Base-by-base conservation (phyloP, 2,888 invertebrate species). In the Epirrhoe alternata region DNA sequence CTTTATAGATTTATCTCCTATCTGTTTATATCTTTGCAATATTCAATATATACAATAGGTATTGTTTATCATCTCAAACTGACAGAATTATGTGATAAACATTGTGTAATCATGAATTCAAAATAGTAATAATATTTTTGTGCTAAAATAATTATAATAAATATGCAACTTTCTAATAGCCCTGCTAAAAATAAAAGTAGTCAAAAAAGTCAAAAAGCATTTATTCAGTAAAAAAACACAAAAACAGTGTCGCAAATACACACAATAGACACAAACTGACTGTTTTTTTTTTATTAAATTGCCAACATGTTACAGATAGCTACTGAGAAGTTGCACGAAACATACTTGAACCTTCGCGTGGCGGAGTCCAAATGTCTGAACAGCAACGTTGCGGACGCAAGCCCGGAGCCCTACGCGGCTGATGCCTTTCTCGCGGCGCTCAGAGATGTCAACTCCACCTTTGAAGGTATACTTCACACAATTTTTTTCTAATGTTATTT, bases 301-400 rank as follows among this genome's bases (percentile, higher is more conserved):
- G n/a, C n/a, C n/a, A n/a, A n/a, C n/a, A n/a, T n/a, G n/a, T n/a
- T 42, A 42, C 95, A 96, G 94, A 94, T 96, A 82, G 96, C 97
- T 30, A 97, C 97, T 5, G 97, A 97, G 84, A 96, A 96, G 79
- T 94, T 97, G 12, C 97, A 97, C 75, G 97, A 97, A 79, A 94
- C 97, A 8, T 97, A 96, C 82, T 94, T 96, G 75, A 95, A 95
- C 68, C 92, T 97, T 73, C 95, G 96, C 73, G 95, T 95, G 64
- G 95, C 96, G 51, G 97, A 97, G 86, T 93, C 95, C 74, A 94
- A 94, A 74, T 93, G 92, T 50, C 71, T 90, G 24, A 86, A 85
- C 77, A 91, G 87, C 64, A 87, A 77, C 42, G 85, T 87, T 0
- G 75, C 81, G 0, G 95, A 95, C 70, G 96, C 96, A 57, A 95